Base-by-base conservation (phyloP, 2,888 invertebrate species). In the Resseliella maxima region DNA sequence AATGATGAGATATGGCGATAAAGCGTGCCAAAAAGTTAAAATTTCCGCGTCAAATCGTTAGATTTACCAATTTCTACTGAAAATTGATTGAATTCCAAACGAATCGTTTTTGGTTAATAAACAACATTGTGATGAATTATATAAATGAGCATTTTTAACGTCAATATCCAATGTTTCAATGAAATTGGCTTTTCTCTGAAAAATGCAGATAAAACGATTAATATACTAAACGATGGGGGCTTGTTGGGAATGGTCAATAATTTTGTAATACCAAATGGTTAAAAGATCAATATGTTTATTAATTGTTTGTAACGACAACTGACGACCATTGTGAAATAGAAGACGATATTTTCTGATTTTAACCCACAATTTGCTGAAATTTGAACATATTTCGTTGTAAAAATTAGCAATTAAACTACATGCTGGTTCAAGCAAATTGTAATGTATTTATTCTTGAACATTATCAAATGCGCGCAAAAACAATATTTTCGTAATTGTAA, bases 71-170 rank as follows among this genome's bases (percentile, higher is more conserved):
- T 35, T 72, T 72, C 21, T 35, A 59, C 59, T 59, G 21, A 72
- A 72, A 72, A 72, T 72, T 72, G n/a, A 72, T 72, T 72, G 72
- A 72, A 72, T 31, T 72, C n/a, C 31, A 72, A 31, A 59, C 24
- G 59, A 72, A 59, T 59, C 21, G 18, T 5, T 59, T n/a, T 59
- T 24, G 59, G 2, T 59, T 59, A 12, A 3, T 27, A 41, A 15
- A 50, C 50, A 59, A 59, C 59, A 27, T 27, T 72, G 2, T 10
- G 10, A 8, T 72, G 15, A 72, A 72, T 72, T 72, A 72, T 35
- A 12, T 24, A 24, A 59, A 24, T 24, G 15, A n/a, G 50, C 50
- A 50, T 21, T 50, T 50, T 50, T 50, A 6, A 21, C 18, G 5
- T 21, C 21, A 41, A 41, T 12, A 8, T 41, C 41, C 41, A 5